A percentile compares a stretch with the other conserved stretches of the same genome.
Evolutionary conservation across 2,888 invertebrate genomes (phyloP).

Genomic region (Pycnomerus fuliginosus): DNA sequence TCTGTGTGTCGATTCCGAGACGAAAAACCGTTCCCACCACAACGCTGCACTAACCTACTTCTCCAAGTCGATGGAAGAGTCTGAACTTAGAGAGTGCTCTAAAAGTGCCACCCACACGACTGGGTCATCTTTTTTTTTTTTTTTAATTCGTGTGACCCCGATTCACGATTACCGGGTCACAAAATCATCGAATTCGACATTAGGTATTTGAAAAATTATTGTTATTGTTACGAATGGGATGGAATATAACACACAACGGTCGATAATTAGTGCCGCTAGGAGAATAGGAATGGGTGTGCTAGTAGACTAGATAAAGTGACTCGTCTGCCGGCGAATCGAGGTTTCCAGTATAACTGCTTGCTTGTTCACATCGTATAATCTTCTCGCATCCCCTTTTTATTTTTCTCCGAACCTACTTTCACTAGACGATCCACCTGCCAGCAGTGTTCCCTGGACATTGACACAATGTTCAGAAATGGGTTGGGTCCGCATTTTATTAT

Average conservation of each 20-base stretch:
- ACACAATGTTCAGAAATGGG: no score
- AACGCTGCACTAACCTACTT: conserved; percentile 52
- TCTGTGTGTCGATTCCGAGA: conserved; percentile 34
- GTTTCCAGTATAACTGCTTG: conserved; percentile 28
- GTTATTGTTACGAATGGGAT: no score
- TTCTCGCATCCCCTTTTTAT: no score
- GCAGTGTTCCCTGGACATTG: no score
- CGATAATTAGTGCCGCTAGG: conserved; percentile 28
- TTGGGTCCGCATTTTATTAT: conserved; percentile 6
- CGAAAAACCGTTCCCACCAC: conserved; percentile 25
- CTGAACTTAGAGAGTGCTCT: conserved; percentile 44
- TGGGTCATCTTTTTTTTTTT: conserved; percentile 50
- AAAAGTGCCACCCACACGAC: conserved; percentile 49
- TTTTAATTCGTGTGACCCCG: no score
- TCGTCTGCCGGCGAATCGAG: conserved; percentile 23
- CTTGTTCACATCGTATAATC: no score
- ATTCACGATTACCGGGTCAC: no score
- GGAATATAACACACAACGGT: no score
- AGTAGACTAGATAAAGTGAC: conserved; percentile 28
- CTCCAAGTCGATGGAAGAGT: conserved; percentile 35
- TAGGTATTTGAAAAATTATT: no score
- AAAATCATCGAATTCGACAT: no score
- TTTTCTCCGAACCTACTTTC: conserved; percentile 20
- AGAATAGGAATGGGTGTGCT: conserved; percentile 21
- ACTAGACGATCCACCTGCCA: no score